Evolutionary conservation across 2,888 invertebrate genomes (phyloP), one percentile per base, ranked within the genome.

Genomic region (Seira ritae): DNA sequence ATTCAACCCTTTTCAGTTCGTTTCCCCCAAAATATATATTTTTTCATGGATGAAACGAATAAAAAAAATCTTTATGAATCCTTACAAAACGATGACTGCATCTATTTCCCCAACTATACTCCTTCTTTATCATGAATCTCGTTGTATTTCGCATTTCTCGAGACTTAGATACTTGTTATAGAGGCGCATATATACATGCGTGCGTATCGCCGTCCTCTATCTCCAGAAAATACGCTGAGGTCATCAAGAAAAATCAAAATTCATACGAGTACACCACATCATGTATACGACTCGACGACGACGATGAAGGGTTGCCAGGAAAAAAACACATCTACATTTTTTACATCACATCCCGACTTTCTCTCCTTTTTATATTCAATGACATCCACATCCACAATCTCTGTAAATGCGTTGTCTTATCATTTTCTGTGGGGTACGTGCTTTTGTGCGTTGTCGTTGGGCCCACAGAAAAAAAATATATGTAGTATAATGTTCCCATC

Each of bases 181-280:
- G 2, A 8, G 8, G 8, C 31, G 31, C 8, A 31, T 31, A 4
- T 31, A 4, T 31, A 31, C 12, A 50, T 50, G 50, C 15, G 50
- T 19, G 19, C 19, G n/a, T 60, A 17, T 6, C 60, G 4, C 23
- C 23, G 8, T 65, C 19, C 65, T 50, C 31, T 50, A 50, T 50
- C 50, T 50, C 15, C 6, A 15, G 76, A 78, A 84, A 86, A 84
- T 85, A 72, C 85, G 87, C 85, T 87, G 85, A 84, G 85, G 85
- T 87, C 87, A 87, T 87, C 87, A 87, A 82, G 80, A 86, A 50
- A 84, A 87, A 85, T 87, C 87, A 87, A 86, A 86, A 87, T 87
- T 87, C 87, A 84, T 85, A 84, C 84, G 84, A 85, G 79, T 72
- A 80, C 78, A 31, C 8, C 31, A 31, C 31, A 31, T 31, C 31